A percentile compares a stretch with the other conserved stretches of the same genome.
These are phyloP conservation scores for Sphenodon punctatus DNA, from an alignment of 2,797 vertebrate species.

Conservation along the genomic window DNA sequence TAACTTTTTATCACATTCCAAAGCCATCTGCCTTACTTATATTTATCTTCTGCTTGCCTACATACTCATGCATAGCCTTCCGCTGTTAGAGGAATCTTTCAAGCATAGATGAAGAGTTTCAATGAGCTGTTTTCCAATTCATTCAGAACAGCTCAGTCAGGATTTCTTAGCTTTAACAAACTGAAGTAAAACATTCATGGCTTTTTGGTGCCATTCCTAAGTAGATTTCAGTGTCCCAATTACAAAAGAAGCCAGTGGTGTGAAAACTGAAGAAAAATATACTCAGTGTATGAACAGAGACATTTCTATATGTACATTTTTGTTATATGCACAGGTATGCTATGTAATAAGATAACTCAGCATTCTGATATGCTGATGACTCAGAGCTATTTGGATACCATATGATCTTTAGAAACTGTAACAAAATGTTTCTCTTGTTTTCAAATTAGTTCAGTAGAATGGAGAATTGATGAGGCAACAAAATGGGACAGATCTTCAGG, in stretches of 20 bases:
- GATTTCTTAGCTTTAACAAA: neutral
- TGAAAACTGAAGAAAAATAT: neutral
- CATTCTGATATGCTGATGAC: neutral
- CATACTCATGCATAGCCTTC: no score
- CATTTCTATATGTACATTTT: no score
- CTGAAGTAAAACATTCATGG: neutral
- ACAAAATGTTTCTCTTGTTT: neutral
- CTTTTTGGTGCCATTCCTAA: constrained; percentile 3
- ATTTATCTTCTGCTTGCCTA: neutral
- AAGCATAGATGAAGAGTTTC: neutral
- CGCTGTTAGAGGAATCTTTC: neutral
- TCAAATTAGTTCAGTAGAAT: no score
- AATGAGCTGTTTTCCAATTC: neutral
- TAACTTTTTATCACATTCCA: neutral
- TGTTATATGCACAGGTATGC: no score
- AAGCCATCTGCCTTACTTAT: neutral
- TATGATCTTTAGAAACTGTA: neutral
- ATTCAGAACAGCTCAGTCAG: neutral
- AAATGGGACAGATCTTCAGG: neutral
- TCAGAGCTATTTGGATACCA: neutral
- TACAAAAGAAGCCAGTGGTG: neutral
- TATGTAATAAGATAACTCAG: no score
- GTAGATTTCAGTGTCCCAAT: neutral
- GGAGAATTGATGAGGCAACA: no score
- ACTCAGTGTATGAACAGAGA: neutral